Conservation (phyloP, 37 sponge, comb jelly and placozoan species). For the Dysidea cf. avara region DNA sequence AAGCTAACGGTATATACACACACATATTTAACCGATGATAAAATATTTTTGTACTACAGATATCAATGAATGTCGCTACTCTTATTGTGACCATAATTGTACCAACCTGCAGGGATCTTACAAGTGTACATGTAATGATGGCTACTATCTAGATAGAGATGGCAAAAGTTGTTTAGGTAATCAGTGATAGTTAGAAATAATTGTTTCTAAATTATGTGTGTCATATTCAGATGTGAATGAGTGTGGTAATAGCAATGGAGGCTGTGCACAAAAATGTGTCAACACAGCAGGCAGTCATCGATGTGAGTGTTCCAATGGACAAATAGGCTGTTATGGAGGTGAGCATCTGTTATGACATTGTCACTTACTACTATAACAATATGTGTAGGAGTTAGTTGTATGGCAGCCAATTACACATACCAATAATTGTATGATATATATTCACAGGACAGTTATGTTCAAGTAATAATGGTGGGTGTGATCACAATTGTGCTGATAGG, state of each 20-base stretch:
- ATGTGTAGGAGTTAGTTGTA: too few relatives aligned
- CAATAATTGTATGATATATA: neutral
- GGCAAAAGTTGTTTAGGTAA: too few relatives aligned
- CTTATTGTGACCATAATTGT: too few relatives aligned
- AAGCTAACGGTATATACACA: neutral
- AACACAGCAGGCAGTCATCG: conserved; percentile 68
- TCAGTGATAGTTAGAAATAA: too few relatives aligned
- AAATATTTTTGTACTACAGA: neutral
- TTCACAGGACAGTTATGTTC: neutral
- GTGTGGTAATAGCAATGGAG: conserved; percentile 55
- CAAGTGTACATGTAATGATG: too few relatives aligned
- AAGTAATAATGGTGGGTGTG: conserved; percentile 26
- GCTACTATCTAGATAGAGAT: too few relatives aligned
- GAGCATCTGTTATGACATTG: neutral
- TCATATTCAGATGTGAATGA: conserved; percentile 63
- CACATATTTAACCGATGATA: neutral
- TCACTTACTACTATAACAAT: too few relatives aligned
- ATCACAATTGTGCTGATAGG: conserved; percentile 12
- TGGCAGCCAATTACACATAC: neutral
- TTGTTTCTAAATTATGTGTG: too few relatives aligned
- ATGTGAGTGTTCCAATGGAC: conserved; percentile 52
- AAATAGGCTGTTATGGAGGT: conserved; percentile 8
- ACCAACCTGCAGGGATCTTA: too few relatives aligned
- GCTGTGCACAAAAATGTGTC: conserved; percentile 56
- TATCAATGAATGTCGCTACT: too few relatives aligned